Conservation (phyloP, 2,797 vertebrate genomes). For the Selene dorsalis region DNA sequence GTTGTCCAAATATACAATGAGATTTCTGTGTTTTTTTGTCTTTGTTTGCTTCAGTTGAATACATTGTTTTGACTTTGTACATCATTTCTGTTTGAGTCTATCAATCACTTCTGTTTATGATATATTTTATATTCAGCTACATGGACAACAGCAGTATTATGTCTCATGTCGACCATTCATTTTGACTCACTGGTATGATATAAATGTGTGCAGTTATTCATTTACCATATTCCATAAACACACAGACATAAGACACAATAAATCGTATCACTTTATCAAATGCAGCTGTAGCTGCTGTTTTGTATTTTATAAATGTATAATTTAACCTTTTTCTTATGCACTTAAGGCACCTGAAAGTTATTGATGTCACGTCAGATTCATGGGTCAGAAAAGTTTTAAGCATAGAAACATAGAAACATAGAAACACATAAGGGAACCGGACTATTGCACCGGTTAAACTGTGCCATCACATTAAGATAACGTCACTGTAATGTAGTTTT, state of each 20-base stretch:
- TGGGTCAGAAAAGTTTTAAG: no score
- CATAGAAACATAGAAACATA: no score
- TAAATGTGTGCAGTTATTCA: not conserved
- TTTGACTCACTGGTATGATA: not conserved
- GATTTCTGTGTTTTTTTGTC: not conserved
- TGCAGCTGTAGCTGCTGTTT: not conserved
- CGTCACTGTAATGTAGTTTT: no score
- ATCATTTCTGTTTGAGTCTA: not conserved
- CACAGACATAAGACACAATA: slow-evolving; percentile 6
- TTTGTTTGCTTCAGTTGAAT: not conserved
- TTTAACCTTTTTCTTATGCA: no score
- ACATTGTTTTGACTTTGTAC: not conserved
- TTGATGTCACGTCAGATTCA: not conserved
- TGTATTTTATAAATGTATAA: not conserved
- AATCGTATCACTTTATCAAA: not conserved
- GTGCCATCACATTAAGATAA: no score
- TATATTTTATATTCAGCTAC: not conserved
- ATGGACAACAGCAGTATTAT: not conserved
- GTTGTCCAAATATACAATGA: not conserved
- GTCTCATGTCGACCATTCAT: not conserved
- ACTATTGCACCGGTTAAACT: no score
- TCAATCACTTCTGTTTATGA: not conserved
- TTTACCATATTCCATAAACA: not conserved
- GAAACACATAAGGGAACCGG: no score
- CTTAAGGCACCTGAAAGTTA: not conserved